Percentiles rank a stretch among this genome's conserved stretches.
These are phyloP conservation scores for Melanophora roralis DNA, from an alignment of 2,888 invertebrate genomes.

Conservation along the genomic window DNA sequence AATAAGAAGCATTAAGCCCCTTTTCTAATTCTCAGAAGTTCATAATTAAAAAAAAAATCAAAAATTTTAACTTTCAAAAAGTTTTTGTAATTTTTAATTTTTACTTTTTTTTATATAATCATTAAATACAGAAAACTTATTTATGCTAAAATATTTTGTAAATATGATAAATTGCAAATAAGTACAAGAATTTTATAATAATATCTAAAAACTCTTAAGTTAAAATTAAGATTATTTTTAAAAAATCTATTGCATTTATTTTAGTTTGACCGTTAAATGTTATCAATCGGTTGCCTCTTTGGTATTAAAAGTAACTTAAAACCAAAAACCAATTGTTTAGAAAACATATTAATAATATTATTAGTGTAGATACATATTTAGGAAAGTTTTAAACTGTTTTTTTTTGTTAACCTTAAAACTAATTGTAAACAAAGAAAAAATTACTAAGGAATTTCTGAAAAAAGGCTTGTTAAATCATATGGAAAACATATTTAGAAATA, in stretches of 20 bases:
- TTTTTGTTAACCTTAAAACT: no score
- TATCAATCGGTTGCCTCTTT: neutral
- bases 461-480: no score
- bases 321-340: no score
- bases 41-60: no score
- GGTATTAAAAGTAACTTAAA: neutral
- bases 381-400: no score
- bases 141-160: slow-evolving; percentile 30
- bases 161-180: neutral
- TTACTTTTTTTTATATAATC: neutral
- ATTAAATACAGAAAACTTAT: slow-evolving; percentile 44
- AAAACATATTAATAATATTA: neutral
- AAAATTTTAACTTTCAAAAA: neutral
- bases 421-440: neutral
- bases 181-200: neutral
- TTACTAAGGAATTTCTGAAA: neutral
- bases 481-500: no score
- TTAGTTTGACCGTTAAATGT: slow-evolving; percentile 10
- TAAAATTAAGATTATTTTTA: neutral
- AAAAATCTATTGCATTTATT: slow-evolving; percentile 9
- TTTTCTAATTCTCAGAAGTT: no score
- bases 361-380: no score
- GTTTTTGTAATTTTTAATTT: slow-evolving; percentile 31
- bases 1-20: no score
- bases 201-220: neutral